These are phyloP conservation scores for Benitochromis conjunctus DNA, from an alignment of 2,113 vertebrate species.

Conservation along the genomic window DNA sequence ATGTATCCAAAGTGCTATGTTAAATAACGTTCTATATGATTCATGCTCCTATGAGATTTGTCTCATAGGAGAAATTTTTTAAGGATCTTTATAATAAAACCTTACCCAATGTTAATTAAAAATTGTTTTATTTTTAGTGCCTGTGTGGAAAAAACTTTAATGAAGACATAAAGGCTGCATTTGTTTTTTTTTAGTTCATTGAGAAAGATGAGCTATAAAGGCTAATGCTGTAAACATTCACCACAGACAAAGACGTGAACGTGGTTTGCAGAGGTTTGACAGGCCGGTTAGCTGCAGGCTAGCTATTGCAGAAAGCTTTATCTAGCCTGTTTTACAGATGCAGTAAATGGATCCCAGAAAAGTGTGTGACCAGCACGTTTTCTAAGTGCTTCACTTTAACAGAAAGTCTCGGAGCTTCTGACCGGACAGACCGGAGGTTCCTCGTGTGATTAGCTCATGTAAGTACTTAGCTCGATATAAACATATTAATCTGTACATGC, in stretches of 20 bases:
- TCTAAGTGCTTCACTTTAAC: not conserved
- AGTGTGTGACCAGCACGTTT: not conserved
- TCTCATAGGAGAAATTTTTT: not conserved
- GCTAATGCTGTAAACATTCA: not conserved
- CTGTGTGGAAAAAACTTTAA: not conserved
- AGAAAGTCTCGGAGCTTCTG: not conserved
- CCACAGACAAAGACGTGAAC: not conserved
- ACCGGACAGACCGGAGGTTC: not conserved
- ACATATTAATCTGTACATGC: not conserved
- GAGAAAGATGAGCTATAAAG: not conserved
- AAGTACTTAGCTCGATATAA: not conserved
- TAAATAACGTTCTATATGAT: not conserved
- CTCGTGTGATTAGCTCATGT: not conserved
- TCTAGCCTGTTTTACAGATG: not conserved
- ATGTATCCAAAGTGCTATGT: not conserved
- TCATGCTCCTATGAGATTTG: not conserved
- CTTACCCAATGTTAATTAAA: not conserved
- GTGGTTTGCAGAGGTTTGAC: not conserved
- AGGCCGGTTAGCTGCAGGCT: not conserved
- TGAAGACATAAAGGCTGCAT: not conserved
- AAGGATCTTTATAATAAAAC: not conserved
- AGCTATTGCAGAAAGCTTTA: not conserved
- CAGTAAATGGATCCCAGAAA: not conserved
- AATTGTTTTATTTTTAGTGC: accelerated
- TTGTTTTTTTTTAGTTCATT: not conserved